Percentiles rank a stretch among this genome's conserved stretches.
Conservation (phyloP, 2,797 vertebrate species). For the Rhincodon typus region DNA sequence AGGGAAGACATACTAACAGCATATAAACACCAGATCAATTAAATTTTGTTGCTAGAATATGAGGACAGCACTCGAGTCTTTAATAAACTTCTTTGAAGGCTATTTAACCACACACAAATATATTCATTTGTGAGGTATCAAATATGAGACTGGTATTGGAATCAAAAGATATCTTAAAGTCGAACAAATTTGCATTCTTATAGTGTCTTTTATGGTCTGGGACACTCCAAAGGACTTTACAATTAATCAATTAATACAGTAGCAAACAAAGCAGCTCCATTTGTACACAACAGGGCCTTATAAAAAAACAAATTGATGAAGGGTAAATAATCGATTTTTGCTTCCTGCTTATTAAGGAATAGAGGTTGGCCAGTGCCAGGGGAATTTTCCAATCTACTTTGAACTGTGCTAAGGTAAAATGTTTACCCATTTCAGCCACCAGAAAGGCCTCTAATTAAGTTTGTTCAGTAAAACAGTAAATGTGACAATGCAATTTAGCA, state of each 20-base stretch:
- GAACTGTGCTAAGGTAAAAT: background rate
- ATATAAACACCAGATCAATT: background rate
- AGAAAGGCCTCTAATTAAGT: background rate
- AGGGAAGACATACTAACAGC: background rate
- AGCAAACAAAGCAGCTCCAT: background rate
- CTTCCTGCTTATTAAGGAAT: background rate
- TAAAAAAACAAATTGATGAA: background rate
- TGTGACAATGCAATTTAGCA: background rate
- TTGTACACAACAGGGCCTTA: background rate
- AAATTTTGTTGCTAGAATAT: no score
- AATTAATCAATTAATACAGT: background rate
- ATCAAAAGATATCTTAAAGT: background rate
- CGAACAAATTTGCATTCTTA: background rate
- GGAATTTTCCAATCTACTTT: no score
- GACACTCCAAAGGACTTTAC: background rate
- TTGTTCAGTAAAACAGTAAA: background rate
- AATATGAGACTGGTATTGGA: background rate
- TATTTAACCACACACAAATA: background rate
- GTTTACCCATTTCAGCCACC: background rate
- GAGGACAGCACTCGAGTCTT: no score
- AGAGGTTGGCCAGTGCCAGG: background rate
- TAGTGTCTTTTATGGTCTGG: background rate
- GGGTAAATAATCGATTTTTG: background rate
- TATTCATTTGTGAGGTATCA: background rate
- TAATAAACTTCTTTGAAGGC: background rate